Conservation (phyloP, 2,888 invertebrate genomes). For the Megalurothrips usitatus region DNA sequence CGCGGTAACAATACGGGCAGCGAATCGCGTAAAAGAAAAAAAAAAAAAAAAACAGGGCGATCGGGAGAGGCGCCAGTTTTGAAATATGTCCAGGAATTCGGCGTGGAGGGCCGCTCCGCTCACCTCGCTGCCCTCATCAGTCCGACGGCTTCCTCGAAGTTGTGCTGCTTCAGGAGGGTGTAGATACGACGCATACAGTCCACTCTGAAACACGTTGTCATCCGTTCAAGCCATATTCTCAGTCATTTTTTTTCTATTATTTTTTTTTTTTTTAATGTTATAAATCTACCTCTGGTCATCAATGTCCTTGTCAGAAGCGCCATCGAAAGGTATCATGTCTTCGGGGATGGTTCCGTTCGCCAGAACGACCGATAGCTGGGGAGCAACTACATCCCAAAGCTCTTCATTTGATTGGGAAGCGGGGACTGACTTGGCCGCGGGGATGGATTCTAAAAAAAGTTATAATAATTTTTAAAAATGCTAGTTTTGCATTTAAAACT, state of each 20-base stretch:
- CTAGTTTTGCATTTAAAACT: too few relatives aligned
- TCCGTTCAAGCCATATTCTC: too few relatives aligned
- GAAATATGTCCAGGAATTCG: not conserved
- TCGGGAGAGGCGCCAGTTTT: too few relatives aligned
- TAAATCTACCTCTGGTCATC: constrained; percentile 94
- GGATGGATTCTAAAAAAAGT: constrained; percentile 34
- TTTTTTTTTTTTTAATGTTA: too few relatives aligned
- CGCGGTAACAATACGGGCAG: too few relatives aligned
- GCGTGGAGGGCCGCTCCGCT: constrained; percentile 33
- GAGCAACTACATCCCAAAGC: constrained; percentile 62
- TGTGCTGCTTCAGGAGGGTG: constrained; percentile 63
- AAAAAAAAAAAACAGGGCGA: too few relatives aligned
- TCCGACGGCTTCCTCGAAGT: constrained; percentile 72
- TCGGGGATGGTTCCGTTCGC: constrained; percentile 55
- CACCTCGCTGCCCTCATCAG: constrained; percentile 74
- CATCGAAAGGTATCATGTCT: constrained; percentile 76
- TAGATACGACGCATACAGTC: constrained; percentile 86
- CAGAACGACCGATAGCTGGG: constrained; percentile 59
- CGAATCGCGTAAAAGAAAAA: too few relatives aligned
- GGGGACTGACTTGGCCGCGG: constrained; percentile 42
- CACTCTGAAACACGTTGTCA: constrained; percentile 61
- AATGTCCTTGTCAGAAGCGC: constrained; percentile 73
- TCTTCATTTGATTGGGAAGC: constrained; percentile 45
- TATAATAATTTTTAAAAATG: not conserved
- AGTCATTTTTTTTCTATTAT: too few relatives aligned